Evolutionary conservation across 2,113 vertebrate genomes (phyloP).

Genomic region (Glareola pratincola): DNA sequence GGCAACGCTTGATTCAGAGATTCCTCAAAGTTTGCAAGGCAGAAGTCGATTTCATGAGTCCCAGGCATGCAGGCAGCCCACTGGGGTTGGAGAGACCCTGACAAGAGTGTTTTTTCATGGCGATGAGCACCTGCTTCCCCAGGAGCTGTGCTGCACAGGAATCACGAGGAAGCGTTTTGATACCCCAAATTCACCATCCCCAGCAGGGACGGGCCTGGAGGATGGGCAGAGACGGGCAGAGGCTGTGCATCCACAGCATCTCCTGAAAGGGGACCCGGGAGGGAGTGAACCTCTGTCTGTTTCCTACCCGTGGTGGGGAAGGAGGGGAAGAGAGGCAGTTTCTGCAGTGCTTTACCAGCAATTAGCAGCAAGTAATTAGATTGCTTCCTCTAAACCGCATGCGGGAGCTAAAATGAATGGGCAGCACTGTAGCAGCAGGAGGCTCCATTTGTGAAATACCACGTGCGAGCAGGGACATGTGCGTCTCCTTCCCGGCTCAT

Average conservation of each 20-base stretch:
- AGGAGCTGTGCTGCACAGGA: neutral
- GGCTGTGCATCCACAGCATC: neutral
- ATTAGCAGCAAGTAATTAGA: constrained; percentile 16
- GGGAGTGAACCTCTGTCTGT: neutral
- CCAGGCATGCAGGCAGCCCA: neutral
- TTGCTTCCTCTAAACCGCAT: neutral
- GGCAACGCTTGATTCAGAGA: neutral
- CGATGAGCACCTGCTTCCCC: neutral
- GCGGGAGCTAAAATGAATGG: neutral
- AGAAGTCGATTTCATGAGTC: neutral
- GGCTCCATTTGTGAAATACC: neutral
- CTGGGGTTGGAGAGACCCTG: neutral
- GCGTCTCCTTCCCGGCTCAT: neutral
- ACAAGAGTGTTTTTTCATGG: neutral
- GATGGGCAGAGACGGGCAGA: neutral
- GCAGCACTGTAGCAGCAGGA: neutral
- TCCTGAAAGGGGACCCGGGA: neutral
- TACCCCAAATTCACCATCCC: neutral
- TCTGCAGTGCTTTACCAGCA: neutral
- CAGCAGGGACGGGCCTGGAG: neutral
- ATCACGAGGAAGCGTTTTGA: neutral
- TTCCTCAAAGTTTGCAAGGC: neutral
- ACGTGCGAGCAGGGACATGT: neutral
- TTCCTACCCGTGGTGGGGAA: neutral
- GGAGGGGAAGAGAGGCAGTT: neutral